These are phyloP conservation scores for Vireo altiloquus DNA, from an alignment of 2,113 vertebrate genomes.

Conservation along the genomic window DNA sequence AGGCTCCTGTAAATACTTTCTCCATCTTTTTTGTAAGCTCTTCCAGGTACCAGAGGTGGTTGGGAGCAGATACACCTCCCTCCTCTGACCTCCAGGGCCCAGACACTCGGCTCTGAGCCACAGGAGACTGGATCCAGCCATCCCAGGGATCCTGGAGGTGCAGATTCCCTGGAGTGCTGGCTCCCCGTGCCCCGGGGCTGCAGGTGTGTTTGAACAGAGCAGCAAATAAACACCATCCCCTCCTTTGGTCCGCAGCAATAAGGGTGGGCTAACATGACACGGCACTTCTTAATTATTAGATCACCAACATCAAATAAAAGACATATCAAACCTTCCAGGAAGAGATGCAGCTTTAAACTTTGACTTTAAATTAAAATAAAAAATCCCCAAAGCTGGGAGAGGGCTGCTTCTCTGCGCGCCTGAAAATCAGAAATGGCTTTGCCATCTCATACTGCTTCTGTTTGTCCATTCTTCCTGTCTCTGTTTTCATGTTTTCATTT, in stretches of 20 bases:
- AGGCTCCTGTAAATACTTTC: not conserved
- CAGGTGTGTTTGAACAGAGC: not conserved
- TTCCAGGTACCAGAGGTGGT: not conserved
- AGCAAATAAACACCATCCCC: not conserved
- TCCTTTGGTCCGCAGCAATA: not conserved
- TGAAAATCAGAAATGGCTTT: slow-evolving; percentile 51
- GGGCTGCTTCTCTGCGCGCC: not conserved
- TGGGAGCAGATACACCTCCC: not conserved
- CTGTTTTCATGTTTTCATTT: slow-evolving; percentile 84
- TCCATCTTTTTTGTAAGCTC: not conserved
- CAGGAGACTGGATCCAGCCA: not conserved
- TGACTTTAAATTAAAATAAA: slow-evolving; percentile 16
- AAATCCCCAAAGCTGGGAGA: not conserved
- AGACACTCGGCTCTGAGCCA: not conserved
- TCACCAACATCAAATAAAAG: not conserved
- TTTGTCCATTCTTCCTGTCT: slow-evolving; percentile 76
- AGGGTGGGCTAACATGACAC: not conserved
- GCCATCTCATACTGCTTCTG: slow-evolving; percentile 68
- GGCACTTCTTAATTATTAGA: slow-evolving; percentile 21
- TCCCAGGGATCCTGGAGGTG: not conserved
- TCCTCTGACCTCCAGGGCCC: not conserved
- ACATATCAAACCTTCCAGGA: slow-evolving; percentile 1
- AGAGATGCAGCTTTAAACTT: not conserved
- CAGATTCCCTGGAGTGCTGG: not conserved
- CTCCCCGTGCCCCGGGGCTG: not conserved